Evolutionary conservation across 53 echinoderm and acorn worm genomes (phyloP), one percentile per base, ranked within the genome.

Genomic region (Paracentrotus lividus): DNA sequence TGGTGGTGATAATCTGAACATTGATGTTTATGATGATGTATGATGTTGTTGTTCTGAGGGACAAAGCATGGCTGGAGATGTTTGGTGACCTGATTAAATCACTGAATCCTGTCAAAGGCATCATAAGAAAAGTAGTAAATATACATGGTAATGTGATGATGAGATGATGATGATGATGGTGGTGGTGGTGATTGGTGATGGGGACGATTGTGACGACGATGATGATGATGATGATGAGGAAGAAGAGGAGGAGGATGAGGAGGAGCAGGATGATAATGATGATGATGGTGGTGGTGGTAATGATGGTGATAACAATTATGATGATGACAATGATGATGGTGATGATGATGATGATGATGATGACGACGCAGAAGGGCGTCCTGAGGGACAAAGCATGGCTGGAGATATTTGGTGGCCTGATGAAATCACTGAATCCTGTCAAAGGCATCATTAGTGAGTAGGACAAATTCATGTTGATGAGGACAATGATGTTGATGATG

Each of bases 351-450:
- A n/a, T n/a, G n/a, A n/a, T n/a, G n/a, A n/a, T n/a, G n/a, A n/a
- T n/a, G n/a, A n/a, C n/a, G n/a, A n/a, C n/a, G n/a, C n/a, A n/a
- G n/a, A n/a, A n/a, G n/a, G n/a, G n/a, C n/a, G 98, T 98, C 4
- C 95, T 98, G 65, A 77, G 96, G 65, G 98, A 98, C 90, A 98
- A 98, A 93, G 94, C 95, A 34, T 98, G 98, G 98, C 94, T 98
- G 10, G 98, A 98, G 92, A 96, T 97, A 96, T 97, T 98, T 93
- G 97, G 96, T 15, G 94, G 94, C 18, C 95, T 99, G 44, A 97
- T 99, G 98, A 98, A 98, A 85, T 97, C 98, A 1, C 94, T 99
- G n/a, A 99, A 99, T 43, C 99, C 99, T 15, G 99, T 99, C 85
- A 94, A 95, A 69, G 99, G 99, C 24, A 95, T 99, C 86, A 96